Evolutionary conservation across 92 coral and sea anemone species (phyloP), one percentile per base, ranked within the genome.

Genomic region (Metridium senile): DNA sequence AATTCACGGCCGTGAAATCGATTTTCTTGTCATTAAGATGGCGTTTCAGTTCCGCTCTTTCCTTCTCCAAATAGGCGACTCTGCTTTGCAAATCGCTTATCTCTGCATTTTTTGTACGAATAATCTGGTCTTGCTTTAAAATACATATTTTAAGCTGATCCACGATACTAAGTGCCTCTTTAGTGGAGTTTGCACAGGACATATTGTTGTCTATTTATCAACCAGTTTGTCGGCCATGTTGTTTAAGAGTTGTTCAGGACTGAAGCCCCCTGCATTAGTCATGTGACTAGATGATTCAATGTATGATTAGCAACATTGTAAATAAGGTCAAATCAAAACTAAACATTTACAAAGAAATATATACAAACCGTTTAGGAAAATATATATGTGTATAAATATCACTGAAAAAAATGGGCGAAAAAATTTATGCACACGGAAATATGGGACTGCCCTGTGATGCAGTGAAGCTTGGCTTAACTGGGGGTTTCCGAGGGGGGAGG

Each of bases 81-180:
- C 58, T 58, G 0, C 34, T 27, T 46, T 76, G 84, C 66, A 91
- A 71, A 9, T 58, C 64, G 30, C 72, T 84, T 27, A 82, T 86
- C 66, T 91, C 97, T 21, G 86, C 82, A 25, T 56, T 75, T 71
- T 91, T 84, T 9, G 56, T 80, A 51, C 88, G 92, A 30, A 91
- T 91, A 17, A 64, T 68, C 77, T 91, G 88, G 67, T 91, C 97
- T 80, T 91, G 97, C 87, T 79, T 91, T 71, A 90, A 68, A 56
- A 91, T 91, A 64, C 91, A 85, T 27, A 76, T 79, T 57, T 88
- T 91, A 2, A 91, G 59, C 11, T 87, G 82, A 26, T 86, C 97
- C 4, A 88, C 87, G 58, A 91, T 39, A 47, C 82, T 61, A 58
- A 91, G 61, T 11, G 93, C 97, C 33, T 91, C 97, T 70, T 85